Conservation (phyloP, 2,113 vertebrate genomes). For the Sminthopsis crassicaudata region DNA sequence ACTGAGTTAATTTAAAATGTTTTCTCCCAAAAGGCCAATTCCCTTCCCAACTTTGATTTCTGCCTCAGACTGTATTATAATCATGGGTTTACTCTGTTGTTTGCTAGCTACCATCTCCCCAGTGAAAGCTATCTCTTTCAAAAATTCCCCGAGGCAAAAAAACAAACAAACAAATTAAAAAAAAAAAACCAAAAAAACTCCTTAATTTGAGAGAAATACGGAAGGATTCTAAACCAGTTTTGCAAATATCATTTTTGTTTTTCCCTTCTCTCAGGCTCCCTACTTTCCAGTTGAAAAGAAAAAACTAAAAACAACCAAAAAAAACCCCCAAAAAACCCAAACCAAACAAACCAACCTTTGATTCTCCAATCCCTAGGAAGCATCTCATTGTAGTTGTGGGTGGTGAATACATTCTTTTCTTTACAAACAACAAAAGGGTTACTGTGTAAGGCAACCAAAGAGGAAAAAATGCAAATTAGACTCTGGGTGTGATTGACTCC, state of each 20-base stretch:
- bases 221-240: not conserved
- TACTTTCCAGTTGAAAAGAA: not conserved
- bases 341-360: not conserved
- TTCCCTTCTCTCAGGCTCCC: not conserved
- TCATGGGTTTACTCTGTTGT: not conserved
- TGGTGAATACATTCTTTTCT: not conserved
- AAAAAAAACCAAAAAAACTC: no score
- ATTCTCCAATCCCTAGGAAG: not conserved
- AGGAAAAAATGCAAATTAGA: slow-evolving; percentile 24
- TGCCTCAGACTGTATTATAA: not conserved
- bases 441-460: slow-evolving; percentile 22
- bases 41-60: not conserved
- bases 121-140: not conserved
- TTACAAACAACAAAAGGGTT: slow-evolving; percentile 45
- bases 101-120: not conserved
- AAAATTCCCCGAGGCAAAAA: not conserved
- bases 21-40: not conserved
- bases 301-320: not conserved
- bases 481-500: not conserved
- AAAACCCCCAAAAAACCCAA: not conserved
- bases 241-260: not conserved
- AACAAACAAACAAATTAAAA: no score
- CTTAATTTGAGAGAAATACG: not conserved
- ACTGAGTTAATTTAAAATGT: not conserved
- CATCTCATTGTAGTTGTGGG: not conserved